Evolutionary conservation across 2,888 invertebrate species (phyloP).

Genomic region (Plagodis dolabraria): DNA sequence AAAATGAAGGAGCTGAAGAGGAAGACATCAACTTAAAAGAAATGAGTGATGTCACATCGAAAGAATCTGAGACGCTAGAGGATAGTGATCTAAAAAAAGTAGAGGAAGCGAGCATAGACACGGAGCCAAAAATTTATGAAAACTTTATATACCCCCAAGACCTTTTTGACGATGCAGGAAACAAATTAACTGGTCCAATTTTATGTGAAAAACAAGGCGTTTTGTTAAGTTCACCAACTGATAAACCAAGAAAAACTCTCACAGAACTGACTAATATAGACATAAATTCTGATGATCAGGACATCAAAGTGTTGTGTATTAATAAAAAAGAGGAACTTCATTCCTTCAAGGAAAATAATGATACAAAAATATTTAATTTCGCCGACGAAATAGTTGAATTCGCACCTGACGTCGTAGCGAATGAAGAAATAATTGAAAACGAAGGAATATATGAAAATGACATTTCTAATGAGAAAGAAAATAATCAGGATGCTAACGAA

Average conservation of each 20-base stretch:
- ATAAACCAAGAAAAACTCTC: background rate
- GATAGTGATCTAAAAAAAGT: no score
- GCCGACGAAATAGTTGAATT: background rate
- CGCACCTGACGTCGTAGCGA: background rate
- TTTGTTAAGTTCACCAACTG: background rate
- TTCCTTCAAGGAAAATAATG: background rate
- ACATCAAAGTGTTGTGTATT: background rate
- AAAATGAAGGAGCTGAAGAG: background rate
- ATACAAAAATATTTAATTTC: background rate
- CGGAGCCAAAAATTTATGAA: no score
- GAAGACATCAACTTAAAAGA: no score
- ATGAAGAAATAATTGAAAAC: background rate
- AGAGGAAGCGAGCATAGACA: no score
- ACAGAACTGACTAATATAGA: background rate
- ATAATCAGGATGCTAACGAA: background rate
- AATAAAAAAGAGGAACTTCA: no score
- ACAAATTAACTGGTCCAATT: background rate
- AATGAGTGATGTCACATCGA: no score
- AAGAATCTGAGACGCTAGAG: no score
- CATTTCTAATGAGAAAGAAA: background rate
- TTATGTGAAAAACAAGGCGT: background rate
- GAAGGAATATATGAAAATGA: background rate
- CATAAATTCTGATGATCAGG: background rate
- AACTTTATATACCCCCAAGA: no score
- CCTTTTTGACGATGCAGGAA: no score